phyloP scores from a whole-genome alignment of 23 tunicate species.

The Pegea sp. region DNA sequence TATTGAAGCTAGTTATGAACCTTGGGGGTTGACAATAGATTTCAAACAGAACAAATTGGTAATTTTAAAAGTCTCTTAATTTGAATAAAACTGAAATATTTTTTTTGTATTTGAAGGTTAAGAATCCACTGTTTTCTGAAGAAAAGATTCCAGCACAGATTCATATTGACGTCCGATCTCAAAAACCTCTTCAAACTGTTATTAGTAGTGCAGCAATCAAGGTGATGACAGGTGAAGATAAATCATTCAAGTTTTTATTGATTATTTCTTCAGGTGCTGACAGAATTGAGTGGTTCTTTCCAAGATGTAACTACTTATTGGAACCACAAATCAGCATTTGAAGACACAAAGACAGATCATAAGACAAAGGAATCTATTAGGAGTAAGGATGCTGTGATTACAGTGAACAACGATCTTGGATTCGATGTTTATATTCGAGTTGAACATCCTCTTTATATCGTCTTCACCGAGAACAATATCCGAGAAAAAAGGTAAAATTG shows the following conservation, averaged over 20 bases:
- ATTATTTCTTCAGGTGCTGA: slow-evolving; percentile 7
- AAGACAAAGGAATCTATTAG: neutral
- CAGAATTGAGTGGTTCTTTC: slow-evolving; percentile 35
- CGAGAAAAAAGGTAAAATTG: no score
- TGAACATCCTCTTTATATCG: slow-evolving; percentile 4
- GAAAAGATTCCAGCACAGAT: slow-evolving; percentile 33
- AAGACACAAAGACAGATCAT: slow-evolving; percentile 1
- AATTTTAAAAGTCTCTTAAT: neutral
- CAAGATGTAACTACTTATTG: slow-evolving; percentile 28
- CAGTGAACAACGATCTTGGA: slow-evolving; percentile 15
- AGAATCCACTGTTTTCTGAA: no score
- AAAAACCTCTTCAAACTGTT: slow-evolving; percentile 29
- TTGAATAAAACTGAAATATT: neutral
- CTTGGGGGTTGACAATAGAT: slow-evolving; percentile 46
- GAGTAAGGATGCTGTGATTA: slow-evolving; percentile 8
- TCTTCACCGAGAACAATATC: no score
- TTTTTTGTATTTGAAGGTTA: no score
- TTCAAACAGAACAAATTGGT: slow-evolving; percentile 13
- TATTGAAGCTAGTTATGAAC: slow-evolving; percentile 27
- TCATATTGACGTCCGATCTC: slow-evolving; percentile 23
- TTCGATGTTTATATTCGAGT: slow-evolving; percentile 9
- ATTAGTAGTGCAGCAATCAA: slow-evolving; percentile 49
- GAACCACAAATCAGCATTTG: slow-evolving; percentile 3
- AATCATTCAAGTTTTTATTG: neutral
- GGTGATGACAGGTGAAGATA: slow-evolving; percentile 1